Evolutionary conservation across 92 coral and sea anemone genomes (phyloP).

Genomic region (Umimayanthus chanpuru): DNA sequence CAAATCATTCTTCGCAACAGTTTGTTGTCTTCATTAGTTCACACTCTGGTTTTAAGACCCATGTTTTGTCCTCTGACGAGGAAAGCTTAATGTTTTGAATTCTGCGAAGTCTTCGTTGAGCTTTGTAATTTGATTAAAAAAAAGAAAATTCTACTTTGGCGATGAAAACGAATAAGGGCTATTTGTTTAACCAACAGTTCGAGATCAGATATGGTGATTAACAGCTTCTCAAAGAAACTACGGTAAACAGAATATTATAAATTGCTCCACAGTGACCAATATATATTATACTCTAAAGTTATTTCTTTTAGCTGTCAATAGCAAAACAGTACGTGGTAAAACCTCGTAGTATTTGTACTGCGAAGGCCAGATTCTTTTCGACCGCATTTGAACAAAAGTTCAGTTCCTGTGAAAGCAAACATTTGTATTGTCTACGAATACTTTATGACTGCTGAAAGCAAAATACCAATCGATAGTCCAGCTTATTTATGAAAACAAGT

Average conservation of each 20-base stretch:
- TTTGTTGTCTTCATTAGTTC: too few species aligned
- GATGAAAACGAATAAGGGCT: neutral
- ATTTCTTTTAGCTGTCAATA: neutral
- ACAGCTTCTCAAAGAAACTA: neutral
- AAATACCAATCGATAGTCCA: too few species aligned
- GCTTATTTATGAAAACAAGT: too few species aligned
- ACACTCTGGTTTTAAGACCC: neutral
- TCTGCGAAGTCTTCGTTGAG: conserved; percentile 7
- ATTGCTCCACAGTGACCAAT: neutral
- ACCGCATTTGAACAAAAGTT: too few species aligned
- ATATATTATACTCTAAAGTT: neutral
- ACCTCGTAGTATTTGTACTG: too few species aligned
- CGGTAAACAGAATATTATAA: neutral
- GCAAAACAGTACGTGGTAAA: neutral
- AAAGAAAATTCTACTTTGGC: conserved; percentile 22
- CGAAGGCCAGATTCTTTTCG: neutral
- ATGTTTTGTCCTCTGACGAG: neutral
- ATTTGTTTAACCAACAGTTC: conserved; percentile 11
- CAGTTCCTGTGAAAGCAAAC: neutral
- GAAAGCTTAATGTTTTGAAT: conserved; percentile 17
- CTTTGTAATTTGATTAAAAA: neutral
- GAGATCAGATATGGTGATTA: conserved; percentile 8
- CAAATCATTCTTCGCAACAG: neutral
- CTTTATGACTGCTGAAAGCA: too few species aligned
- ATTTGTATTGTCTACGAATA: too few species aligned